Evolutionary conservation across 2,113 vertebrate genomes (phyloP).

Genomic region (Bubo scandiacus): DNA sequence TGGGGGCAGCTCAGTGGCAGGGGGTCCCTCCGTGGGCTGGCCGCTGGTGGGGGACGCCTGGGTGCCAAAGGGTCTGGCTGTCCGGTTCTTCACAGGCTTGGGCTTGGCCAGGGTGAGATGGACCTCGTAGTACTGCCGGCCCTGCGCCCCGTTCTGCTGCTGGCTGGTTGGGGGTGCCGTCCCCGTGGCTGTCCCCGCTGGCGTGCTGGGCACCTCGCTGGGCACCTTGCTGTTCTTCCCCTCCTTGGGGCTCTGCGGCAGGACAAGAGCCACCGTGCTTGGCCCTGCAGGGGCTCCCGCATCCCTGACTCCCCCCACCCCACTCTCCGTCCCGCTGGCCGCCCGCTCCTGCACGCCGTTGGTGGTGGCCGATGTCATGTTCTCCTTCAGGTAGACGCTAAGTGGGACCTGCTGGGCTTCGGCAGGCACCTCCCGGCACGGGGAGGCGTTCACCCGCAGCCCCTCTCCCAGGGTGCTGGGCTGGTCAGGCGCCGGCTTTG

Average conservation of each 20-base stretch:
- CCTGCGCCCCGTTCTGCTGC: not conserved
- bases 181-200: not conserved
- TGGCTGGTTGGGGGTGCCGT: not conserved
- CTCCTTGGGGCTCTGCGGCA: not conserved
- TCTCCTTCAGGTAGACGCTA: constrained; percentile 78
- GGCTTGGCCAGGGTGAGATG: constrained; percentile 80
- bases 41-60: not conserved
- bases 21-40: constrained; percentile 23
- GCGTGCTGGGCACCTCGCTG: not conserved
- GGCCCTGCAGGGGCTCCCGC: not conserved
- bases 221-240: not conserved
- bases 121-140: constrained; percentile 73
- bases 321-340: not conserved
- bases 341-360: constrained; percentile 64
- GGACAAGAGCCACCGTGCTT: fast-evolving
- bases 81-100: constrained; percentile 83
- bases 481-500: not conserved
- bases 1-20: constrained; percentile 69
- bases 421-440: not conserved
- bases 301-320: not conserved
- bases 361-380: constrained; percentile 52
- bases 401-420: constrained; percentile 57
- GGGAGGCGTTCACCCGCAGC: constrained; percentile 37
- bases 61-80: constrained; percentile 89
- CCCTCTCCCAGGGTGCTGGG: not conserved